Conservation (phyloP, 2,797 vertebrate species). For the Hirundo rustica region DNA sequence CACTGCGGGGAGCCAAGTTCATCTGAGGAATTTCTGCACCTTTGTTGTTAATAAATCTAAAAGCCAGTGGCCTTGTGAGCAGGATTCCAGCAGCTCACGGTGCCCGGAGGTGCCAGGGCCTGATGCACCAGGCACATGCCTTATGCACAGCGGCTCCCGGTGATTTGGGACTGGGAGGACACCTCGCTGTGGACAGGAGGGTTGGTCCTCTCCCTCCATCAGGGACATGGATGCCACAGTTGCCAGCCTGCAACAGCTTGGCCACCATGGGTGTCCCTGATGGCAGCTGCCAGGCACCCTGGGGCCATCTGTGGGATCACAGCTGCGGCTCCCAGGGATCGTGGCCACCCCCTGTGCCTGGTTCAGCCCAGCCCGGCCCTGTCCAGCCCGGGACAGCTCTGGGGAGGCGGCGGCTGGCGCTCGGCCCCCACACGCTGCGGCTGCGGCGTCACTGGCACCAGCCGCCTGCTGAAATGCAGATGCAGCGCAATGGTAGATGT, state of each 20-base stretch:
- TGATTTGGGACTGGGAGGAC: background rate
- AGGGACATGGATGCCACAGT: background rate
- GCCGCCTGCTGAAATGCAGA: conserved; percentile 52
- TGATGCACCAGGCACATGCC: background rate
- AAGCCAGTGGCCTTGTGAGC: background rate
- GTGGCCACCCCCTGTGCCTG: fast-evolving
- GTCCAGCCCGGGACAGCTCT: background rate
- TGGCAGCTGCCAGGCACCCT: background rate
- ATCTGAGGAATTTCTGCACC: background rate
- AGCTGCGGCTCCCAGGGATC: fast-evolving
- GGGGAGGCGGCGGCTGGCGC: background rate
- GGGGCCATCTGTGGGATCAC: fast-evolving
- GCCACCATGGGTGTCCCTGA: background rate
- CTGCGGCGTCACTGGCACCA: background rate
- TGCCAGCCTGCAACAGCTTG: background rate
- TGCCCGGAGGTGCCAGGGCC: fast-evolving
- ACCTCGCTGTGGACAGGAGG: background rate
- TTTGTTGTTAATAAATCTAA: background rate
- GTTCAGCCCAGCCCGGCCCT: fast-evolving
- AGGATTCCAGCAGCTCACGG: fast-evolving
- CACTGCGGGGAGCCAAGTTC: background rate
- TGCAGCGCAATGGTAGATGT: conserved; percentile 12
- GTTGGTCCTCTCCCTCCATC: background rate
- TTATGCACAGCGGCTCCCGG: fast-evolving
- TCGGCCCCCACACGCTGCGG: background rate